Conservation (phyloP, 2,888 invertebrate species). For the Lepidochrysops patricia region DNA sequence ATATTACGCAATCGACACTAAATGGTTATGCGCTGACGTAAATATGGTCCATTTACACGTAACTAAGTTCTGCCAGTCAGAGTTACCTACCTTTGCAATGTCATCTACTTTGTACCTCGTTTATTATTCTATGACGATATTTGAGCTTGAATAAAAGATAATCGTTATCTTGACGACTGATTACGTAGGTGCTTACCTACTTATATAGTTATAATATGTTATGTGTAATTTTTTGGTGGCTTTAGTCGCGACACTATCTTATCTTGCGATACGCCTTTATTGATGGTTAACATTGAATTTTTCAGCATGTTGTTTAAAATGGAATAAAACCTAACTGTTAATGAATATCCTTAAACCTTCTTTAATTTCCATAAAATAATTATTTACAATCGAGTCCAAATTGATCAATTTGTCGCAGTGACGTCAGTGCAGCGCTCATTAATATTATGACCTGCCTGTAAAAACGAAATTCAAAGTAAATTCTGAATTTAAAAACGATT, state of each 20-base stretch:
- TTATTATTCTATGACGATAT: background rate
- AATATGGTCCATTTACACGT: background rate
- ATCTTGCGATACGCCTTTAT: conserved; percentile 11
- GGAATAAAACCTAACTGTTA: no score
- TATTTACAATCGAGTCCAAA: no score
- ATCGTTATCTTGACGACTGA: background rate
- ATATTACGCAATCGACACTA: background rate
- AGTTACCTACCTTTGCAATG: conserved; percentile 14
- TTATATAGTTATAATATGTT: no score
- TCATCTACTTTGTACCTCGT: conserved; percentile 1
- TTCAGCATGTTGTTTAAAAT: background rate
- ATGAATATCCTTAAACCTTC: no score
- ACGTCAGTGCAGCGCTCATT: no score
- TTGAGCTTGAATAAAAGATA: conserved; percentile 4
- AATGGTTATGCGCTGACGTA: background rate
- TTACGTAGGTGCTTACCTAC: background rate
- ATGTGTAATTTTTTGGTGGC: conserved; percentile 1
- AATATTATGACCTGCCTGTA: no score
- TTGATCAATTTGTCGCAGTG: no score
- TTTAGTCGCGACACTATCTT: background rate
- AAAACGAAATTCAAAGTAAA: no score
- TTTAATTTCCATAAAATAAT: no score
- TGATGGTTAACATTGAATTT: conserved; percentile 14
- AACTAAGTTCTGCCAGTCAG: background rate
- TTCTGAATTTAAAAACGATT: no score